Conservation (phyloP, 2,113 vertebrate genomes). For the Malurus elegans region DNA sequence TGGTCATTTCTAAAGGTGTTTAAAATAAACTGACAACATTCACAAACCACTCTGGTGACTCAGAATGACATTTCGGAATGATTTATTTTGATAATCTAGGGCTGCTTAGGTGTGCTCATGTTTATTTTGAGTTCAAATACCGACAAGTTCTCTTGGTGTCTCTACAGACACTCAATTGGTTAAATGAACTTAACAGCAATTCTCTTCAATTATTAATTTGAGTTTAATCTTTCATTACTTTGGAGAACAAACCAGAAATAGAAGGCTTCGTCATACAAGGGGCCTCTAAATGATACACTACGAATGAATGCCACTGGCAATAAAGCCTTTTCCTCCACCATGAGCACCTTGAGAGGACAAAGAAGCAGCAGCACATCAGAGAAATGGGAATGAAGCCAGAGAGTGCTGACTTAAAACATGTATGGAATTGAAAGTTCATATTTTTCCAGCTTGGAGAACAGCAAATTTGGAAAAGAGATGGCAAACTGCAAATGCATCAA, state of each 20-base stretch:
- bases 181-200: slow-evolving; percentile 9
- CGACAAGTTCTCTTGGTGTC: background rate
- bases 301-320: background rate
- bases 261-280: background rate
- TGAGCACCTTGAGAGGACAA: background rate
- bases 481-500: background rate
- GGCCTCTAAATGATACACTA: background rate
- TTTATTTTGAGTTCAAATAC: background rate
- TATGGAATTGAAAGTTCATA: background rate
- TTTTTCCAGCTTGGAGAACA: background rate
- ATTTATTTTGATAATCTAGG: background rate
- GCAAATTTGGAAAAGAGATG: background rate
- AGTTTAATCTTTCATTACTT: slow-evolving; percentile 25
- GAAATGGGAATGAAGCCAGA: background rate
- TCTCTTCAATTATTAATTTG: slow-evolving; percentile 51
- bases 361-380: background rate
- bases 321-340: slow-evolving; percentile 1
- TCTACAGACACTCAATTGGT: background rate
- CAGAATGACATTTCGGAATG: background rate
- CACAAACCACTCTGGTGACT: background rate
- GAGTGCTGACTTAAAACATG: background rate
- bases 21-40: background rate
- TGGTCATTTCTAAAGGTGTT: background rate
- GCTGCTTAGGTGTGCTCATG: background rate
- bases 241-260: slow-evolving; percentile 28